Percentiles rank a stretch among this genome's conserved stretches.
Conservation (phyloP, 2,888 invertebrate species). For the Anodontia alba region DNA sequence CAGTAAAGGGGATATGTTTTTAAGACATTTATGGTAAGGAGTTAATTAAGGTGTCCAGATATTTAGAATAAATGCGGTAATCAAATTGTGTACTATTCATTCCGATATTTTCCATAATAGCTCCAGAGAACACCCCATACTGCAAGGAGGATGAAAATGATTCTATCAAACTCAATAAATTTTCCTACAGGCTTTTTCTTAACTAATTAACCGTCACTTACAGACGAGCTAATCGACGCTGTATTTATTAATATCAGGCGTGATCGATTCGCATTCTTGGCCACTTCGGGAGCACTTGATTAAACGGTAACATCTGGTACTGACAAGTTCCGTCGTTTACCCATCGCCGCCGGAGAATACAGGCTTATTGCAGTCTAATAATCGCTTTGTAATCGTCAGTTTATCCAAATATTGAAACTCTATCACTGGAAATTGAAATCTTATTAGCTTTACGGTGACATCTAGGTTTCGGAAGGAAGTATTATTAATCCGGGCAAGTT, state of each 20-base stretch:
- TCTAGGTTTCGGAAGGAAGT: slow-evolving; percentile 9
- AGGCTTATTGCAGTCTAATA: slow-evolving; percentile 55
- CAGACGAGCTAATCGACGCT: slow-evolving; percentile 59
- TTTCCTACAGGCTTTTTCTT: slow-evolving; percentile 50
- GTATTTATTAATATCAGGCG: slow-evolving; percentile 58
- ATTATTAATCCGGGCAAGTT: not conserved
- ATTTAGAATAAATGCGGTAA: no score
- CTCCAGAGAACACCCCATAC: not conserved
- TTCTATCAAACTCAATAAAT: slow-evolving; percentile 44
- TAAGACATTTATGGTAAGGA: no score
- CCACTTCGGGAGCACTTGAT: slow-evolving; percentile 53
- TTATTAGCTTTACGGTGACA: slow-evolving; percentile 12
- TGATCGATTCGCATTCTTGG: slow-evolving; percentile 55
- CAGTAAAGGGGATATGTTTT: no score
- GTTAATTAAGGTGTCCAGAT: no score
- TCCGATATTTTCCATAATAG: slow-evolving; percentile 4
- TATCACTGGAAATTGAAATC: slow-evolving; percentile 12
- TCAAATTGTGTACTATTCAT: slow-evolving; percentile 8
- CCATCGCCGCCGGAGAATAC: slow-evolving; percentile 56
- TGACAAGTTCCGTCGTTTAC: slow-evolving; percentile 62
- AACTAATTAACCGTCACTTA: slow-evolving; percentile 60
- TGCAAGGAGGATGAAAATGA: not conserved
- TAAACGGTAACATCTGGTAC: slow-evolving; percentile 60
- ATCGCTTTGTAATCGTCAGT: slow-evolving; percentile 59
- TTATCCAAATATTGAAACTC: slow-evolving; percentile 38